These are phyloP conservation scores for Antigone vipio DNA, from an alignment of 2,113 vertebrate species.

Conservation along the genomic window DNA sequence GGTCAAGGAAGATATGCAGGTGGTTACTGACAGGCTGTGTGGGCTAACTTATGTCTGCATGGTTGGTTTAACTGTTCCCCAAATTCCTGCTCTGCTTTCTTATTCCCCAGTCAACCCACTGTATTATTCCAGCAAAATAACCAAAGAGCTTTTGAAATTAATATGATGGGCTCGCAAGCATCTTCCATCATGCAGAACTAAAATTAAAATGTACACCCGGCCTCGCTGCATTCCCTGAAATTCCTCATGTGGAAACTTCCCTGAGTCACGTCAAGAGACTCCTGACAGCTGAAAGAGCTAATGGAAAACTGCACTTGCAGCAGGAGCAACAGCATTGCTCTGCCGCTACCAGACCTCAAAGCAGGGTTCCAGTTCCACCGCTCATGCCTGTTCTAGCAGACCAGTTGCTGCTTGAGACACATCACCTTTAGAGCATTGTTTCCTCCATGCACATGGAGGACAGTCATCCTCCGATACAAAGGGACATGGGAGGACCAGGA, in stretches of 20 bases:
- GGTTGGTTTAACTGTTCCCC: not conserved
- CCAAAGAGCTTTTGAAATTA: not conserved
- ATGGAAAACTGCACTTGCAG: not conserved
- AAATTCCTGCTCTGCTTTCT: not conserved
- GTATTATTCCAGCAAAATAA: not conserved
- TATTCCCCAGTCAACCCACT: not conserved
- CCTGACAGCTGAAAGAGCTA: not conserved
- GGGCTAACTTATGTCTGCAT: not conserved
- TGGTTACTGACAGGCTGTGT: not conserved
- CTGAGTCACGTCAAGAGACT: accelerated
- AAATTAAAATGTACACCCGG: not conserved
- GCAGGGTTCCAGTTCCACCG: not conserved
- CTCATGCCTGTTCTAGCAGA: not conserved
- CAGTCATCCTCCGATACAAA: not conserved
- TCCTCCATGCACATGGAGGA: not conserved
- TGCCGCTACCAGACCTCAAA: not conserved
- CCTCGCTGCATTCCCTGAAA: not conserved
- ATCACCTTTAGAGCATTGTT: not conserved
- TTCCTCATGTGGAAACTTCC: not conserved
- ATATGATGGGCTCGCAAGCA: not conserved
- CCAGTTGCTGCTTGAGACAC: not conserved
- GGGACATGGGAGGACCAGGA: not conserved
- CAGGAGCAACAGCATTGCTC: not conserved
- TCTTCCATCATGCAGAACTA: not conserved
- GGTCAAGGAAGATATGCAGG: not conserved